phyloP scores from a whole-genome alignment of 2,888 invertebrate species.

The Cistogaster globosa region DNA sequence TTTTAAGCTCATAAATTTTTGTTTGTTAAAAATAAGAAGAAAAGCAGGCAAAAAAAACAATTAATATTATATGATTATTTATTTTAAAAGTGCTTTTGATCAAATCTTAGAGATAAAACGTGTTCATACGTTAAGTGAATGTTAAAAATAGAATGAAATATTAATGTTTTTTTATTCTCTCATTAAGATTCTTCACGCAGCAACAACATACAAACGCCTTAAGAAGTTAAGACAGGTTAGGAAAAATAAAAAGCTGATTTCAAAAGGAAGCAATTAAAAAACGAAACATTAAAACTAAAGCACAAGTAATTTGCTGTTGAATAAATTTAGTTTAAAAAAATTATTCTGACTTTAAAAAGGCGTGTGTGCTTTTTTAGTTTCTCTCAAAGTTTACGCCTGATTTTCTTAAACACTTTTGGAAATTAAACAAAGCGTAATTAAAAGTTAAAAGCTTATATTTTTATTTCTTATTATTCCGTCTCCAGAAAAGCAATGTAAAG shows the following conservation, averaged over 20 bases:
- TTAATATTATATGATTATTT: too few relatives aligned
- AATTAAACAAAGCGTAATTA: constrained; percentile 43
- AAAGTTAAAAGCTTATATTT: constrained; percentile 33
- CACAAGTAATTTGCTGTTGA: constrained; percentile 5
- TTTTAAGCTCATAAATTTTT: too few relatives aligned
- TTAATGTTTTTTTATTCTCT: constrained; percentile 7
- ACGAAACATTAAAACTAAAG: constrained; percentile 20
- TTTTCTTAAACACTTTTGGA: not conserved
- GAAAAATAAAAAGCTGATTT: not conserved
- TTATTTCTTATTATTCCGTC: too few relatives aligned
- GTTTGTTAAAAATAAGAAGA: too few relatives aligned
- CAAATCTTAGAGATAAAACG: constrained; percentile 11
- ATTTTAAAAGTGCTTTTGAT: constrained; percentile 2
- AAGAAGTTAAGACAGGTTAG: not conserved
- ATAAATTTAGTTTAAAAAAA: not conserved
- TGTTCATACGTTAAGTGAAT: constrained; percentile 33
- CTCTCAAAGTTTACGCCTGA: not conserved
- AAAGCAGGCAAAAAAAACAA: too few relatives aligned
- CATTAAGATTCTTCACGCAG: constrained; percentile 35
- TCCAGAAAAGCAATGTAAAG: too few relatives aligned
- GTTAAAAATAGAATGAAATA: constrained; percentile 18
- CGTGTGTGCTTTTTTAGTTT: not conserved
- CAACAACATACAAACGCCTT: not conserved
- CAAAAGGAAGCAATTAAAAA: not conserved
- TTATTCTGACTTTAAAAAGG: constrained; percentile 12